Conservation (phyloP, 2,888 invertebrate genomes). For the Leptogaster cylindrica region DNA sequence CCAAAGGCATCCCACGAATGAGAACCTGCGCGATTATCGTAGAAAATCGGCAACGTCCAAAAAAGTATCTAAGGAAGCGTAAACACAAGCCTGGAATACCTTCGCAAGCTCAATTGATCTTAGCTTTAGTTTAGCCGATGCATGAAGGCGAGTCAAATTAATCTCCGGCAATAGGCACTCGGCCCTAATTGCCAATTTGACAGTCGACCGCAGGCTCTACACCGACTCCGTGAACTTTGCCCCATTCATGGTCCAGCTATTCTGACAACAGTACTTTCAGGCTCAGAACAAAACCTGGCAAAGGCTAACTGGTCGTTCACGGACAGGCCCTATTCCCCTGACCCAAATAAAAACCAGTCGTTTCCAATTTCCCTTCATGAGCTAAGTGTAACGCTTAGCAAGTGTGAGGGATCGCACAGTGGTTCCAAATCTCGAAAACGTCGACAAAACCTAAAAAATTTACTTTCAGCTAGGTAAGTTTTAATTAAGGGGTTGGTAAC, state of each 20-base stretch:
- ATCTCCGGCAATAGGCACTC: neutral
- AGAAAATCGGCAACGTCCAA: too few relatives aligned
- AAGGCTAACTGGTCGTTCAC: neutral
- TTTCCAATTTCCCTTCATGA: neutral
- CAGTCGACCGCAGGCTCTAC: neutral
- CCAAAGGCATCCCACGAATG: too few relatives aligned
- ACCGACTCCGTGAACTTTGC: neutral
- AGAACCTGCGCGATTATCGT: too few relatives aligned
- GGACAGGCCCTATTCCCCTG: neutral
- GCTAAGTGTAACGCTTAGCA: neutral
- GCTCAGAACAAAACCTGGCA: neutral
- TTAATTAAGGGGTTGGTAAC: too few relatives aligned
- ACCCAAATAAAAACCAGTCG: neutral
- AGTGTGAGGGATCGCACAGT: neutral
- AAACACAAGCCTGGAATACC: neutral
- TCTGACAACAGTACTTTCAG: neutral
- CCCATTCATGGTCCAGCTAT: neutral
- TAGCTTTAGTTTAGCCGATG: neutral
- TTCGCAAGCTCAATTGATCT: neutral
- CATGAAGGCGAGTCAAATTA: neutral
- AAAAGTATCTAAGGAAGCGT: neutral
- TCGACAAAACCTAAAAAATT: too few relatives aligned
- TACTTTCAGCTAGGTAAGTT: too few relatives aligned
- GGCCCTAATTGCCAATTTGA: neutral
- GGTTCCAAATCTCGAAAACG: too few relatives aligned